Evolutionary conservation across 2,797 vertebrate genomes (phyloP), one percentile per base, ranked within the genome.

Genomic region (Pseudotriccus pelzelni): DNA sequence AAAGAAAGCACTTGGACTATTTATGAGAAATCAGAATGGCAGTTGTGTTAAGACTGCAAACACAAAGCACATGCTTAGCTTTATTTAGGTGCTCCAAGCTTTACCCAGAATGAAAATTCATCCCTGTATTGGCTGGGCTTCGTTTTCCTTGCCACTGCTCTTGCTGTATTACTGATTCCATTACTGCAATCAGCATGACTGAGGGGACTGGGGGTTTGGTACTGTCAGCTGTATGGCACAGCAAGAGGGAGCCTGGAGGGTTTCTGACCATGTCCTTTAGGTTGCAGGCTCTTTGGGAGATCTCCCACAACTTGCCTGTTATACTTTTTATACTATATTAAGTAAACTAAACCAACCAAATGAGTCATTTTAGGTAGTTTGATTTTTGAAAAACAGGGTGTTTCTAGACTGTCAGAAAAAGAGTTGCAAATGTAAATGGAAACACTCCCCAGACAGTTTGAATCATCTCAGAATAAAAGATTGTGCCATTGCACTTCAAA

Each of bases 11-110:
- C 76, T 84, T 34, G 41, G 52, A 49, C 44, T 90, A 58, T 89
- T 91, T 73, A 46, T 86, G 67, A 93, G 91, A 95, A 93, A 55
- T 81, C 55, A 78, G 50, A 72, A 79, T 60, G 44, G 34, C 55
- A n/a, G 46, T 55, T 91, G 46, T 74, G 59, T 76, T 83, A 77
- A 87, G 75, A 32, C 46, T 85, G 36, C 85, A 91, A 83, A 63
- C 13, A n/a, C 37, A 50, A 90, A 91, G 39, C 50, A 88, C 36
- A 7, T 19, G 55, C 53, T 85, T 39, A 60, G 75, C n/a, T 96
- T 90, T 74, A 77, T 77, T 83, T 70, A 79, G 64, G 23, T 41
- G 41, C 5, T 72, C 16, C 50, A 83, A 47, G 43, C 36, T 87
- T 62, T 14, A 32, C 46, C 43, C 64, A n/a, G 67, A 91, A 87